Conservation (phyloP, 2,113 vertebrate genomes). For the Tympanuchus pallidicinctus region DNA sequence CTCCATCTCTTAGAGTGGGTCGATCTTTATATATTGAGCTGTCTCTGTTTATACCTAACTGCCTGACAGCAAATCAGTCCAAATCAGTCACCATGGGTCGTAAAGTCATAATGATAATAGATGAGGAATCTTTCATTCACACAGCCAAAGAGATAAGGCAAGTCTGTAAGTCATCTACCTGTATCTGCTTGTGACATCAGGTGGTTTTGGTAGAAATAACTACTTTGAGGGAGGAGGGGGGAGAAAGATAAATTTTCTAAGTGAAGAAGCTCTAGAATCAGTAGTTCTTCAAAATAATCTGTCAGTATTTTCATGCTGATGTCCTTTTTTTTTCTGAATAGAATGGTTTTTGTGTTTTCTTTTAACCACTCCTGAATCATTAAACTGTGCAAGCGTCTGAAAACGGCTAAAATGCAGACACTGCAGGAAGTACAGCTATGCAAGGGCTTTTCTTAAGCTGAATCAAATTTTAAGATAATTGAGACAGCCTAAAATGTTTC, state of each 20-base stretch:
- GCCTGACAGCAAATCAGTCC: background rate
- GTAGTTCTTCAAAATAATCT: background rate
- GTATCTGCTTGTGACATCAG: background rate
- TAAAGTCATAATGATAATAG: background rate
- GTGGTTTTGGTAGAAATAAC: background rate
- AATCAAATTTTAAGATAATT: constrained; percentile 24
- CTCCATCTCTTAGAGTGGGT: background rate
- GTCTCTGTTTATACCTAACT: background rate
- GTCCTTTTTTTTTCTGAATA: constrained; percentile 8
- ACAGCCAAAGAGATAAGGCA: background rate
- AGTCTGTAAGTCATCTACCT: background rate
- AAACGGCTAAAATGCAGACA: background rate
- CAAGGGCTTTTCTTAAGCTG: constrained; percentile 42
- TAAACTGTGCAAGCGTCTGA: constrained; percentile 2
- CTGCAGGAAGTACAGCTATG: constrained; percentile 28
- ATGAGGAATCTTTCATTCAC: background rate
- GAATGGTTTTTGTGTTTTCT: constrained; percentile 6
- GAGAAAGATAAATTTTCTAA: background rate
- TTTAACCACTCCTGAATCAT: background rate
- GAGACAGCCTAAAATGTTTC: constrained; percentile 3
- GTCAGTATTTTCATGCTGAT: background rate
- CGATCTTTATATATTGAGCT: background rate
- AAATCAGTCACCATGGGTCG: background rate
- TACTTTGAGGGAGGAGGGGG: background rate
- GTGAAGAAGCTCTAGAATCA: background rate